Conservation (phyloP, 2,113 vertebrate genomes). For the Sprattus sprattus region DNA sequence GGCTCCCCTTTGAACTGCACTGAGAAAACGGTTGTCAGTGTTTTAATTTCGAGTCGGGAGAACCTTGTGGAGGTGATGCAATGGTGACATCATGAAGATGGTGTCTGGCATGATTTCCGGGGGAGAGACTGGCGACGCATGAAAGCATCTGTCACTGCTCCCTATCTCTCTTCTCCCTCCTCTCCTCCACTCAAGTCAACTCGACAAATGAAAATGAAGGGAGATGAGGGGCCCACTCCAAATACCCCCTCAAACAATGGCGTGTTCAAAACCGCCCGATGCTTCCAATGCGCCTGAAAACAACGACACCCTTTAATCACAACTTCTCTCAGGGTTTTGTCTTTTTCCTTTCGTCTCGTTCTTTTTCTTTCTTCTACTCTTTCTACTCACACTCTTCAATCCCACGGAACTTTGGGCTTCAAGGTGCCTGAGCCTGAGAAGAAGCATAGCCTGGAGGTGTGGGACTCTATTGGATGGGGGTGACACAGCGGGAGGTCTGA, state of each 20-base stretch:
- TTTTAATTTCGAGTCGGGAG: background rate
- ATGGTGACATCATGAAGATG: conserved; percentile 31
- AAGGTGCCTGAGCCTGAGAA: background rate
- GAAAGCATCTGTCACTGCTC: conserved; percentile 20
- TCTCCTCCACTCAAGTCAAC: background rate
- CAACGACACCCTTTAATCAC: conserved; percentile 9
- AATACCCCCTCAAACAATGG: background rate
- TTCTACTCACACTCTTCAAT: background rate
- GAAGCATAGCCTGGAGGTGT: background rate
- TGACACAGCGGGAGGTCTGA: background rate
- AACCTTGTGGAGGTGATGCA: conserved; percentile 29
- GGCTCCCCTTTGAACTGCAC: background rate
- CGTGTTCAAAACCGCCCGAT: background rate
- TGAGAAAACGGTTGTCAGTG: conserved; percentile 15
- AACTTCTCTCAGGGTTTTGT: background rate
- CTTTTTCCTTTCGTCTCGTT: background rate
- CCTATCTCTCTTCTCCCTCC: background rate
- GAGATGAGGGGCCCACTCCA: background rate
- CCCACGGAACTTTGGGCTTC: background rate
- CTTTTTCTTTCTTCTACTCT: background rate
- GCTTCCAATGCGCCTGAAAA: background rate
- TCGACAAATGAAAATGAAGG: background rate
- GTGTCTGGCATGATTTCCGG: conserved; percentile 19
- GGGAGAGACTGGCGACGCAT: background rate
- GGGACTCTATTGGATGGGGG: background rate